Evolutionary conservation across 2,113 vertebrate genomes (phyloP), one percentile per base, ranked within the genome.

Genomic region (Syrrhaptes paradoxus): DNA sequence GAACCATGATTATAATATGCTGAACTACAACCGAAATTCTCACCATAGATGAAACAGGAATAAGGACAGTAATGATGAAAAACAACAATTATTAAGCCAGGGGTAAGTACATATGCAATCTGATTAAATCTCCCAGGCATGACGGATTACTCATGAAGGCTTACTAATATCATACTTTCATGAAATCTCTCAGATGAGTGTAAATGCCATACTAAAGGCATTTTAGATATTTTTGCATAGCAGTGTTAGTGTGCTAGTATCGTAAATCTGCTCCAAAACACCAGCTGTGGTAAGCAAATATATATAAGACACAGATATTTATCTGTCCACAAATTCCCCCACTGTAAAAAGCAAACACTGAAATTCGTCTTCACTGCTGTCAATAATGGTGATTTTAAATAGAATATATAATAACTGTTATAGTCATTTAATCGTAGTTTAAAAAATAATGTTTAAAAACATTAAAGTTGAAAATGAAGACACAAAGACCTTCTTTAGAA

Each of bases 61-160:
- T 85, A 92, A 96, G 58, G 89, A 74, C 89, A 95, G 67, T 17
- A 85, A 91, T 95, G 87, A 90, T 12, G 38, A 87, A 81, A 96
- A n/a, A 90, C 74, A 96, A 96, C 91, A 96, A 80, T 61, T 77
- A 80, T 85, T 90, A 97, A 97, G 80, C 89, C 85, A 94, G 58
- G 70, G 25, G 46, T 93, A 96, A 96, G 58, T 84, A 85, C 81
- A 75, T 90, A 25, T 65, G 55, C 87, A 89, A 95, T 95, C 63
- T 94, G 96, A 97, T 91, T 97, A 96, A 83, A 86, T 87, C 94
- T 96, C 88, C 85, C 67, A 96, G 96, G 68, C 80, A 86, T 85
- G 81, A 96, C 90, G 94, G 97, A 98, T 97, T 97, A 96, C 93
- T 96, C 91, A 83, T 48, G 88, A 81, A 96, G 71, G 93, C 93